phyloP scores from a whole-genome alignment of 2,888 invertebrate genomes.

The Pachymerium ferrugineum region DNA sequence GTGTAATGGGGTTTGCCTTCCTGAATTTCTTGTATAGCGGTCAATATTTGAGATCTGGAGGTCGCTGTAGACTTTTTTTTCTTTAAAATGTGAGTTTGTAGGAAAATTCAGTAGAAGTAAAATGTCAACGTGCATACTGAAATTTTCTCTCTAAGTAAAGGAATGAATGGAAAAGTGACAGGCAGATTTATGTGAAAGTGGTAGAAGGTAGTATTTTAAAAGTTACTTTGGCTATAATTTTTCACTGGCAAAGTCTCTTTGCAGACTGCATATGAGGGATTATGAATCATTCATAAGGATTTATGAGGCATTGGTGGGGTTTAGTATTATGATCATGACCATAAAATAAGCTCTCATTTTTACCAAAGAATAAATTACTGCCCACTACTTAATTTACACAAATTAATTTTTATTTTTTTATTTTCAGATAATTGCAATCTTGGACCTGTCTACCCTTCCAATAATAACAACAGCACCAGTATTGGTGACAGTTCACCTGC shows the following conservation, averaged over 20 bases:
- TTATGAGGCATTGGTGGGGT: conserved; percentile 16
- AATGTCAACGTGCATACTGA: background rate
- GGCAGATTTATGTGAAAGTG: background rate
- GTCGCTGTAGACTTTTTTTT: too few species aligned
- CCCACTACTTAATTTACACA: background rate
- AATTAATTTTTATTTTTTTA: background rate
- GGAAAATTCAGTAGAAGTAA: background rate
- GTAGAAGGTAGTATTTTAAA: conserved; percentile 27
- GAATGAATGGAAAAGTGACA: conserved; percentile 12
- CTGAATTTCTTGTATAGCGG: background rate
- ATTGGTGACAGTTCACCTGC: conserved; percentile 6
- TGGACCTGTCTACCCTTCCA: conserved; percentile 15
- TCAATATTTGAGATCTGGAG: background rate
- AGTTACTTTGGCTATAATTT: conserved; percentile 22
- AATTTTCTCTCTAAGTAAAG: background rate
- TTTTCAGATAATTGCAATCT: conserved; percentile 1
- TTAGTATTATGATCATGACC: background rate
- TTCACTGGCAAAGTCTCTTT: background rate
- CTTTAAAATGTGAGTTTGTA: too few species aligned
- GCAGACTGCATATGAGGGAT: conserved; percentile 2
- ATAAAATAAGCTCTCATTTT: background rate
- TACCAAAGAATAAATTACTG: background rate
- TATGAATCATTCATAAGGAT: conserved; percentile 24
- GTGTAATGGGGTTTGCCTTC: background rate
- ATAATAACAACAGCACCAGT: background rate